Conservation (phyloP, 2,888 invertebrate genomes). For the Leucophenga maculata region DNA sequence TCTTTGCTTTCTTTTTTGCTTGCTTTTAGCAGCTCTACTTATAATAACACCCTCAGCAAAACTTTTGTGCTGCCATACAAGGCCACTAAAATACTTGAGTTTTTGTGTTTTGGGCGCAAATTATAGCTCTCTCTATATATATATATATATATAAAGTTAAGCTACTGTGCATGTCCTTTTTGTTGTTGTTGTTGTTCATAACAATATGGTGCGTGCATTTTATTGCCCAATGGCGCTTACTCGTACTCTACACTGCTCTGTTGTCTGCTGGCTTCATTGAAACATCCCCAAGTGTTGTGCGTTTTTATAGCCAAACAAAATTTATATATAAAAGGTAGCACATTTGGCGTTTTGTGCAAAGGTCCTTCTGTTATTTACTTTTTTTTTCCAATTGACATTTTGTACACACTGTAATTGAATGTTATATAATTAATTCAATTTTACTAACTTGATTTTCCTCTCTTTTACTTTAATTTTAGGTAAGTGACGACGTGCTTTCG, state of each 20-base stretch:
- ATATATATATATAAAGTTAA: background rate
- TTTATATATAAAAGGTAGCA: conserved; percentile 9
- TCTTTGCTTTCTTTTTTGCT: background rate
- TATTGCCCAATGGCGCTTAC: background rate
- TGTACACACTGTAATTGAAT: conserved; percentile 17
- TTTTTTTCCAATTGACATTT: background rate
- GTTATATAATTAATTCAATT: conserved; percentile 14
- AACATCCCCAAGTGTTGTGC: no score
- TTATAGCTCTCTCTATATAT: background rate
- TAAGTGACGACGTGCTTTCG: conserved; percentile 69
- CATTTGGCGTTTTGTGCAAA: conserved; percentile 13
- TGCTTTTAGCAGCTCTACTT: background rate
- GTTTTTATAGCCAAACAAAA: background rate
- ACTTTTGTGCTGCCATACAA: background rate
- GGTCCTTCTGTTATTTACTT: background rate
- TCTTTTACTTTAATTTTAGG: conserved; percentile 52
- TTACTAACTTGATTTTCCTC: background rate
- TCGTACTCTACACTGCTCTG: no score
- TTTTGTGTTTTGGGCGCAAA: conserved; percentile 13
- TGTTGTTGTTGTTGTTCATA: no score
- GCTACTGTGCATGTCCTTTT: background rate
- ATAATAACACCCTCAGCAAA: background rate
- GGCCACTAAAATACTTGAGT: background rate
- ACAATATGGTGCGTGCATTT: conserved; percentile 17
- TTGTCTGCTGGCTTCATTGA: no score